These are phyloP conservation scores for Arge pagana DNA, from an alignment of 2,888 invertebrate species.

Conservation along the genomic window DNA sequence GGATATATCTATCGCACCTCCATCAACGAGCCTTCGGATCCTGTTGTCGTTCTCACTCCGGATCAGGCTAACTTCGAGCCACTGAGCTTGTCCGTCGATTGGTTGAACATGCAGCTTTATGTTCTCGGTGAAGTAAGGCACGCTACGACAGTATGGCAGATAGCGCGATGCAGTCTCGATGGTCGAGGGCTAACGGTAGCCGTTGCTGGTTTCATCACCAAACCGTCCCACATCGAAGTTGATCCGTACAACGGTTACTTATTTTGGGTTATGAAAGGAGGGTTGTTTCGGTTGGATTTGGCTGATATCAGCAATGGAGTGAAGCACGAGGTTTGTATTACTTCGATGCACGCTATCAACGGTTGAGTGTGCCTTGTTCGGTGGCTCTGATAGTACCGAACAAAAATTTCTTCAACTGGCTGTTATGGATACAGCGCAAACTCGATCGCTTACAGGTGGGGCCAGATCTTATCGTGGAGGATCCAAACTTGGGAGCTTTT, in stretches of 20 bases:
- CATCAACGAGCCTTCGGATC: constrained; percentile 43
- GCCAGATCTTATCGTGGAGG: constrained; percentile 69
- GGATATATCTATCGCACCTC: constrained; percentile 66
- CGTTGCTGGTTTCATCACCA: constrained; percentile 69
- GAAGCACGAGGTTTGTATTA: constrained; percentile 71
- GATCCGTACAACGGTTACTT: constrained; percentile 94
- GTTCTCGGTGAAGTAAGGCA: constrained; percentile 75
- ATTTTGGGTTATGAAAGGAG: constrained; percentile 75
- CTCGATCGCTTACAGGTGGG: constrained; percentile 49
- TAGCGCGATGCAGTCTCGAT: constrained; percentile 76
- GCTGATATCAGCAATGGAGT: constrained; percentile 77
- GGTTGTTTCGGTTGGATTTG: constrained; percentile 77
- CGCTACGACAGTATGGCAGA: constrained; percentile 67
- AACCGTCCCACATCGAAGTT: constrained; percentile 82
- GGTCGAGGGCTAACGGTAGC: constrained; percentile 74
- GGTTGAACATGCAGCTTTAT: constrained; percentile 85
- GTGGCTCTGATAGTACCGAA: too few species aligned
- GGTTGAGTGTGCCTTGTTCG: too few species aligned
- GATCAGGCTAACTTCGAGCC: constrained; percentile 68
- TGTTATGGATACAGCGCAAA: background rate
- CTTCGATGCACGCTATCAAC: too few species aligned
- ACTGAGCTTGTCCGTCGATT: constrained; percentile 79
- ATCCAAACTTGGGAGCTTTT: constrained; percentile 76
- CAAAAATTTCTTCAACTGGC: too few species aligned
- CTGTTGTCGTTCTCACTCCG: constrained; percentile 63